Base-by-base conservation (phyloP, 2,113 vertebrate species). In the Psittacus erithacus region DNA sequence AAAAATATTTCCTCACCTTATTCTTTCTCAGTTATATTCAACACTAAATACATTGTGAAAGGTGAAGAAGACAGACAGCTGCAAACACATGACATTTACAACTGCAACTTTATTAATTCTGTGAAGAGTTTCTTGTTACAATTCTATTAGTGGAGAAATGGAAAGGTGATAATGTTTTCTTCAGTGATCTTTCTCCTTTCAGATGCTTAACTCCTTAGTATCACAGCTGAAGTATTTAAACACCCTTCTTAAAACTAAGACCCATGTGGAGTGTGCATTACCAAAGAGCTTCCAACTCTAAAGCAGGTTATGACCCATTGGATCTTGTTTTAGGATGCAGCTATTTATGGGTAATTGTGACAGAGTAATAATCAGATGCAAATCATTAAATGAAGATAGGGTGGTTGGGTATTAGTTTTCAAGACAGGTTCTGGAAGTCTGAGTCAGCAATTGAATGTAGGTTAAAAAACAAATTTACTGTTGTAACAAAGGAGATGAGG, bases 21-120 rank as follows among this genome's bases (percentile, higher is more conserved):
- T 73, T 77, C 57, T 63, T 77, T 65, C 49, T 82, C 38, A 16
- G 44, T 65, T 86, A 4, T 77, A n/a, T 82, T 77, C 79, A 64
- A 7, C 46, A 50, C 14, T 84, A 75, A 94, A 82, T 94, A 20
- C 38, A 31, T 86, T 70, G 60, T 84, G 87, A 82, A 90, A 86
- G 59, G 75, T 90, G 47, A 52, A 88, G 53, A 39, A 80, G 50
- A 79, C 59, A 71, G 68, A 60, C 60, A 75, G 81, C 86, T 94
- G 69, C 85, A 90, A 87, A 82, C 22, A 60, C n/a, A 25, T 87
- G 65, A 85, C 86, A n/a, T 94, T 90, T 93, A 65, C 65, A 79
- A 9, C 57, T 71, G 52, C 70, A 76, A 27, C 53, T 90, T 82
- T 82, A 63, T 90, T 85, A 89, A 71, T 94, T 90, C 82, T 79